phyloP scores from a whole-genome alignment of 2,888 invertebrate genomes.

The Zonitis immaculata region DNA sequence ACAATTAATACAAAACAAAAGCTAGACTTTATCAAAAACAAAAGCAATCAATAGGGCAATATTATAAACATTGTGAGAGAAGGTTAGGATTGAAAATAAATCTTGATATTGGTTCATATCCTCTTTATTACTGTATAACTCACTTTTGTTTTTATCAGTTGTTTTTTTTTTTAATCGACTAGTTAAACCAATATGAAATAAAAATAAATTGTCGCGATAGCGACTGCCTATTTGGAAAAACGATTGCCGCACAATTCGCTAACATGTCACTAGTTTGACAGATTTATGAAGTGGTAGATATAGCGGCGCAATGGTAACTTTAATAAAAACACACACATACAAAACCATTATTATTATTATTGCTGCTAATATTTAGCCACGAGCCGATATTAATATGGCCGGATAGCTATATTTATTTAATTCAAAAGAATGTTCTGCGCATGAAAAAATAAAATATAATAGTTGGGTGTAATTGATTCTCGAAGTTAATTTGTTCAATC shows the following conservation, averaged over 20 bases:
- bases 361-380: neutral
- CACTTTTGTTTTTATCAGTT: constrained; percentile 18
- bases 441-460: no score
- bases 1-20: no score
- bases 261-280: constrained; percentile 30
- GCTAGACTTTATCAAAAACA: no score
- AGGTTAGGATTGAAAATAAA: neutral
- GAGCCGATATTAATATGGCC: no score
- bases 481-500: constrained; percentile 19
- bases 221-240: constrained; percentile 24
- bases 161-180: neutral
- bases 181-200: constrained; percentile 14
- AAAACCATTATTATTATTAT: no score
- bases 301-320: constrained; percentile 22
- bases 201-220: neutral
- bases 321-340: constrained; percentile 22
- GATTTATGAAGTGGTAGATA: constrained; percentile 40
- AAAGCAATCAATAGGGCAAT: no score
- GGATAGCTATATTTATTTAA: no score
- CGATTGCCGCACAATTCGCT: constrained; percentile 25
- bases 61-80: no score
- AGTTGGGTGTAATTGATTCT: constrained; percentile 2
- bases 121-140: constrained; percentile 24
- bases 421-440: no score
- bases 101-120: constrained; percentile 28